Evolutionary conservation across 2,113 vertebrate genomes (phyloP).

Genomic region (Catharus bicknelli): DNA sequence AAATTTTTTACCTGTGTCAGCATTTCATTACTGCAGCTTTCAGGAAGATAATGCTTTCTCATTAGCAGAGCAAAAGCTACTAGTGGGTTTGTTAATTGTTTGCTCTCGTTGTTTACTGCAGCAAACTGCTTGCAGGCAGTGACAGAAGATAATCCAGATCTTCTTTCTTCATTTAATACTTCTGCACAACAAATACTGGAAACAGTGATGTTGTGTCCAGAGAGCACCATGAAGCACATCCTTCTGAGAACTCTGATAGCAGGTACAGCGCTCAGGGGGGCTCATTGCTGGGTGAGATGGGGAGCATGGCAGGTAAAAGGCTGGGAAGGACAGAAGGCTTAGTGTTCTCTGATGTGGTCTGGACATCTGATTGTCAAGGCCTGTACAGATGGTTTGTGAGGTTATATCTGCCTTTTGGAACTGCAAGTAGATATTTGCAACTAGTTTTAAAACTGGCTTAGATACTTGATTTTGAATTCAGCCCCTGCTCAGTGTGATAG

Average conservation of each 20-base stretch:
- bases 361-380: background rate
- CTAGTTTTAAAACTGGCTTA: background rate
- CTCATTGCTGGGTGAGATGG: background rate
- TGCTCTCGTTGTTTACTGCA: constrained; percentile 56
- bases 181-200: constrained; percentile 80
- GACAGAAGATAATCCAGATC: constrained; percentile 92
- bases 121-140: constrained; percentile 95
- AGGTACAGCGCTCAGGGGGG: constrained; percentile 66
- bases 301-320: background rate
- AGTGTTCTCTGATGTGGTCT: background rate
- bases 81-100: background rate
- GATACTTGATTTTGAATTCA: background rate
- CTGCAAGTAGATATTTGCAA: background rate
- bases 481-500: background rate
- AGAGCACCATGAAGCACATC: constrained; percentile 79
- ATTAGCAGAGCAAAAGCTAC: background rate
- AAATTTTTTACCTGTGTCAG: background rate
- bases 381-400: background rate
- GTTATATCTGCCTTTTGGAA: background rate
- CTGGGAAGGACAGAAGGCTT: background rate
- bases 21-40: background rate
- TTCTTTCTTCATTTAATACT: constrained; percentile 79
- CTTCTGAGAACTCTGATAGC: constrained; percentile 87
- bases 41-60: background rate
- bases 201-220: constrained; percentile 76